Percentiles rank a stretch among this genome's conserved stretches.
Evolutionary conservation across 2,888 invertebrate genomes (phyloP).

Genomic region (Stegana nigrithorax): DNA sequence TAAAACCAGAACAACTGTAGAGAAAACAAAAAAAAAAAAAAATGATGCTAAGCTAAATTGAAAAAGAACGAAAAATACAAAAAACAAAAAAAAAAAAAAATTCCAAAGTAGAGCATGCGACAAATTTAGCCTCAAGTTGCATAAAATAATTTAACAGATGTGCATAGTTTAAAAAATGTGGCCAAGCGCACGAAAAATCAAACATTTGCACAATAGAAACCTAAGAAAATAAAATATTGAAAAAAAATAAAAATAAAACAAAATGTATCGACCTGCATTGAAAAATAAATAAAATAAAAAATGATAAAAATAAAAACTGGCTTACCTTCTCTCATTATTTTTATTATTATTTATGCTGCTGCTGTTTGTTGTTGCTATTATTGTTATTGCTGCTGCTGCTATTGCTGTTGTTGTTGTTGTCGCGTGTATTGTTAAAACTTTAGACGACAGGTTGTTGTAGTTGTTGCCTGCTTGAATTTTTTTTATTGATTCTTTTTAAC

Average conservation of each 20-base stretch:
- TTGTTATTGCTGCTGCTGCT: conserved; percentile 10
- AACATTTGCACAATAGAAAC: background rate
- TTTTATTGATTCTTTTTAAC: conserved; percentile 25
- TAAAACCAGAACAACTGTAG: too few species aligned
- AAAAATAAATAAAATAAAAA: conserved; percentile 20
- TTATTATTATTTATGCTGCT: conserved; percentile 41
- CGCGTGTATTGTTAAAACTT: conserved; percentile 57
- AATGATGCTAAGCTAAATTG: too few species aligned
- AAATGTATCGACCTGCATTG: conserved; percentile 19
- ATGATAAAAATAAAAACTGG: conserved; percentile 47
- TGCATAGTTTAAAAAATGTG: too few species aligned
- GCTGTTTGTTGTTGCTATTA: conserved; percentile 40
- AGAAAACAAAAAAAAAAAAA: too few species aligned
- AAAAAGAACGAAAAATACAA: too few species aligned
- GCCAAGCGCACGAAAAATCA: too few species aligned
- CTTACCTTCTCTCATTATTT: conserved; percentile 60
- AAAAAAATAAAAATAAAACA: conserved; percentile 2
- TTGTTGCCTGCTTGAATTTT: background rate
- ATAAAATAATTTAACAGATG: too few species aligned
- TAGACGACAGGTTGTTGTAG: conserved; percentile 56
- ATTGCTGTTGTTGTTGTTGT: conserved; percentile 30
- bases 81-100: background rate
- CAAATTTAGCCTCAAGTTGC: background rate
- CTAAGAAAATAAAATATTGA: background rate
- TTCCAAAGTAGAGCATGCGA: conserved; percentile 1